phyloP scores from a whole-genome alignment of 1,140 invertebrate species.

The Macrocentrus cingulum region DNA sequence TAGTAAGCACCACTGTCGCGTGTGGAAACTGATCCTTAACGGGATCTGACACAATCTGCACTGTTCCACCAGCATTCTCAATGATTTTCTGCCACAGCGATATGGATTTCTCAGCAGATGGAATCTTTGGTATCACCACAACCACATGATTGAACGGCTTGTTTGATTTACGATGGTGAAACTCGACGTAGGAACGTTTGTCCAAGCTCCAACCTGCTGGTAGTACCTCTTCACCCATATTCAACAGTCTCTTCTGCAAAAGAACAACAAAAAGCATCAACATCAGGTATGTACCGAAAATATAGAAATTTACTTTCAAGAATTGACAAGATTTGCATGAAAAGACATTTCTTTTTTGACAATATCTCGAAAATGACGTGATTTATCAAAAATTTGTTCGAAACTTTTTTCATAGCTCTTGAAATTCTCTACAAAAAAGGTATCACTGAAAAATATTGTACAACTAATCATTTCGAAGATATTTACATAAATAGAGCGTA shows the following conservation, averaged over 20 bases:
- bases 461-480: no score
- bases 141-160: conserved; percentile 59
- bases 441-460: no score
- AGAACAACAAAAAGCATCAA: not conserved
- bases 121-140: conserved; percentile 56
- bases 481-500: not conserved
- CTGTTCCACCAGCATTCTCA: conserved; percentile 61
- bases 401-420: no score
- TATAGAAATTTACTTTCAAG: no score
- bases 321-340: no score
- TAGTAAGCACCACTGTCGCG: conserved; percentile 58
- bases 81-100: conserved; percentile 64
- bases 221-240: conserved; percentile 52
- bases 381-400: no score
- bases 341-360: no score
- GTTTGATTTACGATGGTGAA: conserved; percentile 51
- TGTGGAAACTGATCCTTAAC: conserved; percentile 57
- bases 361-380: no score
- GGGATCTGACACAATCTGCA: conserved; percentile 50
- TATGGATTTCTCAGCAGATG: conserved; percentile 56
- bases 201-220: conserved; percentile 62
- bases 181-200: conserved; percentile 56
- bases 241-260: conserved; percentile 43
- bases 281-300: no score
- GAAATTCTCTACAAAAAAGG: not conserved